Conservation (phyloP, 2,888 invertebrate species). For the Atrina japonica region DNA sequence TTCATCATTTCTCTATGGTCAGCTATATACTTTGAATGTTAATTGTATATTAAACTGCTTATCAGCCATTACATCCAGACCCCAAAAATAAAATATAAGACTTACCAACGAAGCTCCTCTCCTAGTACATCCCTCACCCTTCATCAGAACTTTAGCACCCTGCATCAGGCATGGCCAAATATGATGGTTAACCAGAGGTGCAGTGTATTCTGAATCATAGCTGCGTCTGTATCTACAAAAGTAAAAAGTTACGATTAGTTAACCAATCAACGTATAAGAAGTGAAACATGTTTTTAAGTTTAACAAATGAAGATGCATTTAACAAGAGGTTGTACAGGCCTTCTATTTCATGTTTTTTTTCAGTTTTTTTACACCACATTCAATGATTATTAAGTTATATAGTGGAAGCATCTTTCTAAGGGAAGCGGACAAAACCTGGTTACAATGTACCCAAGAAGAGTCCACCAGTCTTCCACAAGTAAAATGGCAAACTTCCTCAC, state of each 20-base stretch:
- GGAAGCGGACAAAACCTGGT: too few relatives aligned
- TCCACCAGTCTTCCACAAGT: too few relatives aligned
- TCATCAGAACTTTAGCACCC: conserved; percentile 73
- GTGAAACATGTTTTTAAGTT: too few relatives aligned
- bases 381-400: neutral
- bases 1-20: neutral
- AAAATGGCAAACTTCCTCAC: too few relatives aligned
- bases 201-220: conserved; percentile 80
- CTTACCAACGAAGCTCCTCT: conserved; percentile 78
- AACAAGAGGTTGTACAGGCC: too few relatives aligned
- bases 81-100: neutral
- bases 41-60: too few relatives aligned
- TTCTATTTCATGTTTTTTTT: too few relatives aligned
- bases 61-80: neutral
- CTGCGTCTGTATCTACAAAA: conserved; percentile 78
- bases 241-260: too few relatives aligned
- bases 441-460: too few relatives aligned
- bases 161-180: conserved; percentile 80
- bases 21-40: too few relatives aligned
- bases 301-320: too few relatives aligned
- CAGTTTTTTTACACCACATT: neutral
- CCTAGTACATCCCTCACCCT: conserved; percentile 78
- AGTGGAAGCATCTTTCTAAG: neutral
- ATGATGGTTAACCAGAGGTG: conserved; percentile 80
- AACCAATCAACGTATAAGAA: too few relatives aligned